Percentiles rank a stretch among this genome's conserved stretches.
phyloP scores from a whole-genome alignment of 92 coral and sea anemone species.

The Palythoa caribaeorum region DNA sequence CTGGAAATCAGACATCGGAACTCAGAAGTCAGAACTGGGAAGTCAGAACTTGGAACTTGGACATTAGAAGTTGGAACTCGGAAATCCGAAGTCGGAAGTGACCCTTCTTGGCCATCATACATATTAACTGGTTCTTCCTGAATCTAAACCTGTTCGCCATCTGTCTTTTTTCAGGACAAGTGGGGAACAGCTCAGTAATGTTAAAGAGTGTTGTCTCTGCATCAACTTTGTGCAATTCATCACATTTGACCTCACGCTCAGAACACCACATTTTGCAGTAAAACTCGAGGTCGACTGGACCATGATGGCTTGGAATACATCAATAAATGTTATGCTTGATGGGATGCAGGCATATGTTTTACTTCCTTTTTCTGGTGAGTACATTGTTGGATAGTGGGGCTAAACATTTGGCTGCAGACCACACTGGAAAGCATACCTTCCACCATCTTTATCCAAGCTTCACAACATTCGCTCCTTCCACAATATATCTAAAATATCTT shows the following conservation, averaged over 20 bases:
- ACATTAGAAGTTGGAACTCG: too few relatives aligned
- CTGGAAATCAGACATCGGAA: too few relatives aligned
- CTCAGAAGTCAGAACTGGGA: too few relatives aligned
- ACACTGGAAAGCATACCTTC: slow-evolving; percentile 17
- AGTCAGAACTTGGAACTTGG: too few relatives aligned
- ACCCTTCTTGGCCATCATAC: too few relatives aligned
- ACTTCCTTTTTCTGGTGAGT: slow-evolving; percentile 34
- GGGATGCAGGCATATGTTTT: slow-evolving; percentile 30
- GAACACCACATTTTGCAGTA: slow-evolving; percentile 15
- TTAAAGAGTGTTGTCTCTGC: slow-evolving; percentile 5
- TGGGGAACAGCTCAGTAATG: slow-evolving; percentile 9
- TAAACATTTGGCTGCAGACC: slow-evolving; percentile 21
- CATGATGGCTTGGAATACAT: slow-evolving; percentile 25
- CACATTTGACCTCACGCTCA: slow-evolving; percentile 4
- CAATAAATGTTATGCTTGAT: neutral
- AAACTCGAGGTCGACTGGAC: slow-evolving; percentile 24
- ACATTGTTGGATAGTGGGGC: slow-evolving; percentile 18
- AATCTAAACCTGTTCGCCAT: neutral
- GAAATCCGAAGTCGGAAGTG: too few relatives aligned
- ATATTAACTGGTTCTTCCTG: neutral
- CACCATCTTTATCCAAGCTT: neutral
- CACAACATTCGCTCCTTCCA: neutral
- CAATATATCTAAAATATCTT: neutral
- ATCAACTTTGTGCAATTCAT: neutral
- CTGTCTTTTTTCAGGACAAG: neutral